Evolutionary conservation across 2,888 invertebrate genomes (phyloP).

Genomic region (Sepioteuthis lessoniana): DNA sequence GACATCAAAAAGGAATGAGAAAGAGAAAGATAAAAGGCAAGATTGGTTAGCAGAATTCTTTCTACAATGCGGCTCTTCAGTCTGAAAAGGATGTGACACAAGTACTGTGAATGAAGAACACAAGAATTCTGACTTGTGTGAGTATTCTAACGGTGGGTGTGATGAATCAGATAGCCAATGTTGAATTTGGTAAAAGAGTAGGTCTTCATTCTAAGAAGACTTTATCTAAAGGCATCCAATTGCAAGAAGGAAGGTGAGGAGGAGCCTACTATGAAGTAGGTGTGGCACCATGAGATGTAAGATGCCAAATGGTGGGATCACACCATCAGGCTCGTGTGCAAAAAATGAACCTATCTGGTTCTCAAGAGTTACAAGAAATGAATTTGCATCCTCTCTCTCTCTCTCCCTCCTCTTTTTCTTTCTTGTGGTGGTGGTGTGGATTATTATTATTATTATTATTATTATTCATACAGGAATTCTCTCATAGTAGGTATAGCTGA

Average conservation of each 20-base stretch:
- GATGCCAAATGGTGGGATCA: constrained; percentile 11
- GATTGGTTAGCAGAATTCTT: neutral
- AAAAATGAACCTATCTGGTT: constrained; percentile 11
- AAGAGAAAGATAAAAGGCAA: neutral
- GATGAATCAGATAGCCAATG: neutral
- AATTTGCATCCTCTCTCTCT: neutral
- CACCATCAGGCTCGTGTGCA: neutral
- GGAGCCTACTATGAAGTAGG: neutral
- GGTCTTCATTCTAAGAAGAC: neutral
- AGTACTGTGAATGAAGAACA: neutral
- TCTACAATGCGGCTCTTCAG: neutral
- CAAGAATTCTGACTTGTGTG: neutral
- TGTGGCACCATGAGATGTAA: neutral
- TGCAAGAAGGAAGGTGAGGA: neutral
- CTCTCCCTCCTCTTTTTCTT: neutral
- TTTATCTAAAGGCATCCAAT: constrained; percentile 1
- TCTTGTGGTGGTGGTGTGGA: neutral
- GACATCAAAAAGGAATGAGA: neutral
- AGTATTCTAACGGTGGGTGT: neutral
- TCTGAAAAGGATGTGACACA: neutral
- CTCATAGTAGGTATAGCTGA: neutral
- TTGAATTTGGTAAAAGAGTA: neutral
- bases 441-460: neutral
- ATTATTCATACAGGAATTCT: neutral
- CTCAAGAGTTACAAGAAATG: neutral